These are phyloP conservation scores for Eptesicus fuscus DNA, from an alignment of 2,113 vertebrate species.

Conservation along the genomic window DNA sequence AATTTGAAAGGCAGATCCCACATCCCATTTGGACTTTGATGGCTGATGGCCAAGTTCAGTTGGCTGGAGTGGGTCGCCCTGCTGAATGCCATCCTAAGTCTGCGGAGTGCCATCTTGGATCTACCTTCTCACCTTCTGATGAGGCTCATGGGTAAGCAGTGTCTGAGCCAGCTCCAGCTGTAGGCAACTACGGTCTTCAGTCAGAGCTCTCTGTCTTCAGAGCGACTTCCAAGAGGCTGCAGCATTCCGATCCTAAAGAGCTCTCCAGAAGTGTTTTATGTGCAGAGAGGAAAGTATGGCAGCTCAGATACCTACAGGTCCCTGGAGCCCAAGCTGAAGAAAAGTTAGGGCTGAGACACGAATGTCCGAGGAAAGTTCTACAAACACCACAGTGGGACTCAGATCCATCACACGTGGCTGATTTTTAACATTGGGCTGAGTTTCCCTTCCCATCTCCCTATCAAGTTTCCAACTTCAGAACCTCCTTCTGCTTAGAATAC, in stretches of 20 bases:
- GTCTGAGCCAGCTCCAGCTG: background rate
- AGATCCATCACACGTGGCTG: background rate
- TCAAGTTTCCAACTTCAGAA: background rate
- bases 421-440: background rate
- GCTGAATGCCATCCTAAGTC: background rate
- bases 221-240: background rate
- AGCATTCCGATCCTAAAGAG: slow-evolving; percentile 8
- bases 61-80: background rate
- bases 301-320: background rate
- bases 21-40: background rate
- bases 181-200: background rate
- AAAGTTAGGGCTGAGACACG: background rate
- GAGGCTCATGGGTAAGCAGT: background rate
- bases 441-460: background rate
- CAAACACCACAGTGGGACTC: background rate
- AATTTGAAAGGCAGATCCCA: background rate
- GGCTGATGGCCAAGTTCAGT: background rate
- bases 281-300: background rate
- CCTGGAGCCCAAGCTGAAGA: background rate
- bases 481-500: background rate
- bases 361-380: background rate
- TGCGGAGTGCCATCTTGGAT: background rate
- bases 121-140: background rate
- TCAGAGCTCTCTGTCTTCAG: background rate
- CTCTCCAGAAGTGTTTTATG: slow-evolving; percentile 51